phyloP scores from a whole-genome alignment of 2,888 invertebrate species.

The Eulithis prunata region DNA sequence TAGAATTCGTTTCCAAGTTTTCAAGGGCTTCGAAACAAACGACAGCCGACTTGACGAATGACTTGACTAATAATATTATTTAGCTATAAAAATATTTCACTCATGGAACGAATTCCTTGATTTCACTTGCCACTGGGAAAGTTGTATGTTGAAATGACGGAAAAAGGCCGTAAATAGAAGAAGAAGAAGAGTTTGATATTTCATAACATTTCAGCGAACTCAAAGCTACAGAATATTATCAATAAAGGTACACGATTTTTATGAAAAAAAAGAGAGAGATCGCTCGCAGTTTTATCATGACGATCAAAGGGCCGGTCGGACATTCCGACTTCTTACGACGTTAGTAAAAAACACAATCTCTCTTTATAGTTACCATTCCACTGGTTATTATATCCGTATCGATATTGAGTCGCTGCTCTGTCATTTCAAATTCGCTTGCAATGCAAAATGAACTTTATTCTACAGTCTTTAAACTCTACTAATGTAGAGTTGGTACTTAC shows the following conservation, averaged over 20 bases:
- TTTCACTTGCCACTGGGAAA: too few relatives aligned
- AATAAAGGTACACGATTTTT: constrained; percentile 68
- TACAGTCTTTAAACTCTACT: neutral
- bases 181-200: constrained; percentile 34
- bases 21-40: too few relatives aligned
- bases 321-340: constrained; percentile 83
- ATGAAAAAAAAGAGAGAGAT: constrained; percentile 72
- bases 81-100: too few relatives aligned
- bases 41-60: too few relatives aligned
- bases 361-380: constrained; percentile 84
- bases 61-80: too few relatives aligned
- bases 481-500: neutral
- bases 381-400: constrained; percentile 83
- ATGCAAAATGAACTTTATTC: constrained; percentile 6
- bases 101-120: too few relatives aligned
- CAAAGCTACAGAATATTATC: constrained; percentile 63
- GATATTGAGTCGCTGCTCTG: constrained; percentile 59
- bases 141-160: too few relatives aligned
- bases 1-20: too few relatives aligned
- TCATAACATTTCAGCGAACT: constrained; percentile 55
- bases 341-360: constrained; percentile 84
- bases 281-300: constrained; percentile 79
- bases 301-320: constrained; percentile 82
- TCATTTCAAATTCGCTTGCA: constrained; percentile 10
- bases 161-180: too few relatives aligned